Conservation (phyloP, 2,113 vertebrate species). For the Epinephelus moara region DNA sequence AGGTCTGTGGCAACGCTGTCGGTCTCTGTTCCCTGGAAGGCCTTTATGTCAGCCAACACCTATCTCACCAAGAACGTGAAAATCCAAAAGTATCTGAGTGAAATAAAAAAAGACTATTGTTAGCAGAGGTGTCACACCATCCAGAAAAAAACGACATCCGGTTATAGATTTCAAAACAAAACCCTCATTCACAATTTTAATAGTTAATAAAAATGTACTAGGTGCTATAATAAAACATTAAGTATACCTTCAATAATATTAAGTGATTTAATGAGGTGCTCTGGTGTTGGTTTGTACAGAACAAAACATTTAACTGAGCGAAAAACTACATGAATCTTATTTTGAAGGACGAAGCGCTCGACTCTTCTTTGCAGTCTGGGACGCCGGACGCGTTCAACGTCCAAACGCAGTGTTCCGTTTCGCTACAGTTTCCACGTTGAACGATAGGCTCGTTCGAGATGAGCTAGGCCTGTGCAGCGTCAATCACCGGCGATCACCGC, state of each 20-base stretch:
- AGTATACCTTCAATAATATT: background rate
- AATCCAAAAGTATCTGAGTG: background rate
- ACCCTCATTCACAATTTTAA: fast-evolving
- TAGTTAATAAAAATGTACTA: background rate
- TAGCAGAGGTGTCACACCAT: background rate
- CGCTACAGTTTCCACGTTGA: too few species aligned
- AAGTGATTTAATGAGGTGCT: background rate
- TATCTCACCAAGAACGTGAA: background rate
- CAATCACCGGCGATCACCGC: too few species aligned
- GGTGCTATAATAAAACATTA: background rate
- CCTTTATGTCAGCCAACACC: background rate
- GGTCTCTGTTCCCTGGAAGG: fast-evolving
- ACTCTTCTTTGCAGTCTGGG: background rate
- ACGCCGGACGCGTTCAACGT: too few species aligned
- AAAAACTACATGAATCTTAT: background rate
- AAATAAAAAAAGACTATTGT: background rate
- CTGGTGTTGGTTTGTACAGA: background rate
- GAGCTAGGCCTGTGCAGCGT: too few species aligned
- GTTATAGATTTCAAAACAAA: slow-evolving; percentile 3
- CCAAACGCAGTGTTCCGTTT: too few species aligned
- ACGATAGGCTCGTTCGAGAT: too few species aligned
- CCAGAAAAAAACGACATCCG: slow-evolving; percentile 4
- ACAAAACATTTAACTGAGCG: background rate
- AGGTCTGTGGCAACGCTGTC: background rate
- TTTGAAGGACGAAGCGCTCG: slow-evolving; percentile 8